phyloP scores from a whole-genome alignment of 2,888 invertebrate genomes.

The Patella caerulea region DNA sequence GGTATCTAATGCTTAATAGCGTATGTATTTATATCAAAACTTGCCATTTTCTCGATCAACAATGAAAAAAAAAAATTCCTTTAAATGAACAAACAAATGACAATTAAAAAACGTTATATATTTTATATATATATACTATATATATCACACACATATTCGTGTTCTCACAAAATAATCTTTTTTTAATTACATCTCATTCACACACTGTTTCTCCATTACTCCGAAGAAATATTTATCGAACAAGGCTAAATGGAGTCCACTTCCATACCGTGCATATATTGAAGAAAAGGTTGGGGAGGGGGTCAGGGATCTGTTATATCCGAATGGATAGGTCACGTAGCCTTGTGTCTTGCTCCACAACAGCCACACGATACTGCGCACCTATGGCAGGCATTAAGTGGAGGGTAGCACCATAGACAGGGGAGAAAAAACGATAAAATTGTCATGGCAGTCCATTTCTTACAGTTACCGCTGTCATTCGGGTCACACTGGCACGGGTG shows the following conservation, averaged over 20 bases:
- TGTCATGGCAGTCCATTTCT: constrained; percentile 89
- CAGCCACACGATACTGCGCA: constrained; percentile 85
- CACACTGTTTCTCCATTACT: not conserved
- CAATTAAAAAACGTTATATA: no score
- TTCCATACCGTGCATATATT: constrained; percentile 5
- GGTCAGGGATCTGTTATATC: not conserved
- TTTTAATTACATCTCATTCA: not conserved
- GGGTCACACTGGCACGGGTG: constrained; percentile 86
- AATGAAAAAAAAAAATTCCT: no score
- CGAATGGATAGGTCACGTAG: constrained; percentile 39
- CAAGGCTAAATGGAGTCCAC: constrained; percentile 4
- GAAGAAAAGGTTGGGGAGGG: not conserved
- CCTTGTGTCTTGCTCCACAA: constrained; percentile 85
- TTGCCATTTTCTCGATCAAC: no score
- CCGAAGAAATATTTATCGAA: not conserved
- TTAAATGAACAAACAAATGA: no score
- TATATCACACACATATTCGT: no score
- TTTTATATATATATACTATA: no score
- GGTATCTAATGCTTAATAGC: no score
- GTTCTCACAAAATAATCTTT: no score
- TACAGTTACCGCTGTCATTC: constrained; percentile 72
- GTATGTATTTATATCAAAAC: no score
- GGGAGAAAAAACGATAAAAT: constrained; percentile 90
- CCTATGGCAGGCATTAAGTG: constrained; percentile 86
- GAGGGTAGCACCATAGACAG: constrained; percentile 94